Conservation (phyloP, 2,888 invertebrate species). For the Eumacrocentrus americanus region DNA sequence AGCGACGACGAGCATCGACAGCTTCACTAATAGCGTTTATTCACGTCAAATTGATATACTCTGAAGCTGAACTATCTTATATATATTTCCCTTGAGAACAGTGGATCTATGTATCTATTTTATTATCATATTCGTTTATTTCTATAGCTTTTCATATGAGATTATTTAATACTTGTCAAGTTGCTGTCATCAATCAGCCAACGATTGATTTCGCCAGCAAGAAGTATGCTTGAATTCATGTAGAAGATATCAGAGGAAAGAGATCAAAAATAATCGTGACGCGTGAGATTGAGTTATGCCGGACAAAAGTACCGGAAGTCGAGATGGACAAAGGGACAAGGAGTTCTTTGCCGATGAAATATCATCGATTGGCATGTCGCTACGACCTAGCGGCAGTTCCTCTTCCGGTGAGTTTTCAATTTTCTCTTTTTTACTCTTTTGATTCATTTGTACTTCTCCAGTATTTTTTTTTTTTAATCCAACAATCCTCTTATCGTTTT, state of each 20-base stretch:
- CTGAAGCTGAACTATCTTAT: too few relatives aligned
- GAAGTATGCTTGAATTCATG: not conserved
- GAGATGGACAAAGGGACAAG: conserved; percentile 55
- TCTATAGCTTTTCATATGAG: not conserved
- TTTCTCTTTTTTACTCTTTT: not conserved
- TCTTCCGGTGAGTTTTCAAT: conserved; percentile 72
- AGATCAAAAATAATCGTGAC: not conserved
- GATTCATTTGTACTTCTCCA: not conserved
- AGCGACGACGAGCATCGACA: not conserved
- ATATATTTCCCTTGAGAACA: too few relatives aligned
- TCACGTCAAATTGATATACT: not conserved
- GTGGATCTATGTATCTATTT: too few relatives aligned
- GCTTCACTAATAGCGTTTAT: not conserved
- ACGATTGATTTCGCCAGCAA: not conserved
- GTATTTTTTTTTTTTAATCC: not conserved
- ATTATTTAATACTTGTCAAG: not conserved
- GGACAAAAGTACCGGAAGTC: conserved; percentile 53
- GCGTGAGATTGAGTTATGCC: conserved; percentile 49
- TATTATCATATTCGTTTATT: not conserved
- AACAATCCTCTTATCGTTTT: not conserved
- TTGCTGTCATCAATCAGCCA: not conserved
- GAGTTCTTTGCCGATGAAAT: conserved; percentile 67
- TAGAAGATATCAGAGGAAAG: not conserved
- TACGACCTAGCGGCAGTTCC: conserved; percentile 74
- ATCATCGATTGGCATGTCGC: conserved; percentile 85